These are phyloP conservation scores for Luperina testacea DNA, from an alignment of 2,888 invertebrate genomes.

Conservation along the genomic window DNA sequence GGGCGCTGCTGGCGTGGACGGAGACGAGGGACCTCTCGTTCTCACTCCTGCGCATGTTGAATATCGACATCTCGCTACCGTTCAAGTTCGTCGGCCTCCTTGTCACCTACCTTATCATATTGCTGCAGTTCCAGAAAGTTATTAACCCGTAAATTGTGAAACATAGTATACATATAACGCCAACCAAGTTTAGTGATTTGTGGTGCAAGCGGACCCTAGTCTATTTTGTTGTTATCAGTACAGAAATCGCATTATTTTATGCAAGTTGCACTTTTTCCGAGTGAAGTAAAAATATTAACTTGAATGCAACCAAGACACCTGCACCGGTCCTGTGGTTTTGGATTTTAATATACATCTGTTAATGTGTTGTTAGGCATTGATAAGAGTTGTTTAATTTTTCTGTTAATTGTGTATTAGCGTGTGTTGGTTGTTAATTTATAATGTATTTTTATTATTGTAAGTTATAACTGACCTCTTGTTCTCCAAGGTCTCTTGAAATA, in stretches of 20 bases:
- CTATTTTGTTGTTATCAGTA: neutral
- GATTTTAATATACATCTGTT: neutral
- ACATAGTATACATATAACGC: neutral
- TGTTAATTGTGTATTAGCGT: neutral
- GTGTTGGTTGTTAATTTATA: neutral
- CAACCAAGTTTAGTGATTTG: neutral
- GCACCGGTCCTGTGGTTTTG: neutral
- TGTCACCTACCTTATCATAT: conserved; percentile 83
- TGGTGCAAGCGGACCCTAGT: neutral
- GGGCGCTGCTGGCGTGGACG: conserved; percentile 79
- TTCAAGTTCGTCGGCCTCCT: conserved; percentile 81
- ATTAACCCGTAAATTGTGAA: conserved; percentile 66
- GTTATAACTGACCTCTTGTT: neutral
- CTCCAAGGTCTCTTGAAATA: neutral
- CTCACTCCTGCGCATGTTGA: conserved; percentile 81
- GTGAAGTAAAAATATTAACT: neutral
- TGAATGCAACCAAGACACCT: neutral
- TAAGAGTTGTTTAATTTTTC: neutral
- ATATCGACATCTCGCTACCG: conserved; percentile 82
- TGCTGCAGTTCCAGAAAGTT: conserved; percentile 83
- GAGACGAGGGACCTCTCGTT: conserved; percentile 81
- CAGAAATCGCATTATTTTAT: neutral
- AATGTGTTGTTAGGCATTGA: neutral
- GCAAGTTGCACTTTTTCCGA: conserved; percentile 19
- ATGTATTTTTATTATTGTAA: neutral